Conservation (phyloP, 2,888 invertebrate genomes). For the Panopea generosa region DNA sequence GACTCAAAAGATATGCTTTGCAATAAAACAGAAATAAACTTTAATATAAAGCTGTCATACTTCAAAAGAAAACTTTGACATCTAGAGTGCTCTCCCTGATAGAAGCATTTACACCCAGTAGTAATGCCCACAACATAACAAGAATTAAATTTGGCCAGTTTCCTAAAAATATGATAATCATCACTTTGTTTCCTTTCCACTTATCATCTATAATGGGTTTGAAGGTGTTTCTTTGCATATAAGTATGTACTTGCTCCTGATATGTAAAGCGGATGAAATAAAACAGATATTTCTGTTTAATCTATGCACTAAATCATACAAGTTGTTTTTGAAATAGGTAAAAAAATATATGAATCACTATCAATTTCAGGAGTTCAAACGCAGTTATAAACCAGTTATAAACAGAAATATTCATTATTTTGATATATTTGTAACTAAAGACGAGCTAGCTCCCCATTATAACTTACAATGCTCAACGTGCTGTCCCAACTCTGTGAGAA, state of each 20-base stretch:
- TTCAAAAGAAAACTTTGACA: slow-evolving; percentile 28
- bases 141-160: slow-evolving; percentile 18
- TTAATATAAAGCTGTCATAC: slow-evolving; percentile 21
- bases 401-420: too few relatives aligned
- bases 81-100: slow-evolving; percentile 9
- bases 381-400: too few relatives aligned
- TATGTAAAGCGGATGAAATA: neutral
- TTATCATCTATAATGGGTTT: slow-evolving; percentile 24
- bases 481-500: too few relatives aligned
- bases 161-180: slow-evolving; percentile 18
- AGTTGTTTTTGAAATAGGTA: too few relatives aligned
- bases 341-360: too few relatives aligned
- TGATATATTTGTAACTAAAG: too few relatives aligned
- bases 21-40: slow-evolving; percentile 7
- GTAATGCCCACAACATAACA: neutral
- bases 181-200: slow-evolving; percentile 10
- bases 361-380: too few relatives aligned
- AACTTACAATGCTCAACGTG: too few relatives aligned
- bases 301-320: neutral
- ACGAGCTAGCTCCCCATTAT: too few relatives aligned
- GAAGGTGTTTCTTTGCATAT: slow-evolving; percentile 5
- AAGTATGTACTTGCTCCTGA: neutral
- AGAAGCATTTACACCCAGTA: neutral
- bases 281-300: slow-evolving; percentile 2
- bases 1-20: slow-evolving; percentile 4